phyloP scores from a whole-genome alignment of 1,140 invertebrate genomes.

The Bombus soroeensis region DNA sequence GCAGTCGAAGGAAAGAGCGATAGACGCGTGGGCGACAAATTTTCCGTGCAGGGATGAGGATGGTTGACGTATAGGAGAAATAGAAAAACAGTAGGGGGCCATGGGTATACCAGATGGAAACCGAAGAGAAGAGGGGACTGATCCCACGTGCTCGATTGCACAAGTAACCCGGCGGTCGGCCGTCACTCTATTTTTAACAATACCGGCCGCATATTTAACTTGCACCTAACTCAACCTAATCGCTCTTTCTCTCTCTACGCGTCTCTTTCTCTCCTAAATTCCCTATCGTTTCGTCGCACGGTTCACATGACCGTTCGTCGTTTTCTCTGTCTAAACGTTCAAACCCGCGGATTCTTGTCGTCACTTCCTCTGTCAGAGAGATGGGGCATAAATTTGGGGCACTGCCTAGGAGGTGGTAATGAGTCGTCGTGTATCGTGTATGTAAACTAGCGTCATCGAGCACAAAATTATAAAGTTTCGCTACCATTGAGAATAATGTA shows the following conservation, averaged over 20 bases:
- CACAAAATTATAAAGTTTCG: too few relatives aligned
- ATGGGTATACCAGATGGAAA: not conserved
- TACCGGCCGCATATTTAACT: constrained; percentile 78
- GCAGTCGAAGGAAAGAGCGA: not conserved
- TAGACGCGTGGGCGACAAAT: constrained; percentile 14
- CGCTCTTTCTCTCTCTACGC: not conserved
- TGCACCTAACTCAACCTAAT: constrained; percentile 69
- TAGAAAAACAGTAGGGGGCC: not conserved
- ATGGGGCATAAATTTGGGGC: too few relatives aligned
- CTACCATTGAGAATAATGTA: too few relatives aligned
- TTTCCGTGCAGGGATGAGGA: not conserved
- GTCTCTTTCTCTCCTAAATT: not conserved
- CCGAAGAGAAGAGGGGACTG: not conserved
- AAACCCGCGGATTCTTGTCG: too few relatives aligned
- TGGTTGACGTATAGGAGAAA: not conserved
- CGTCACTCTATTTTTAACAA: constrained; percentile 78
- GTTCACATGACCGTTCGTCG: not conserved
- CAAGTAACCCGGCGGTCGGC: constrained; percentile 71
- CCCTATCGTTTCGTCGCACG: not conserved
- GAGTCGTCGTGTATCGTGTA: too few relatives aligned
- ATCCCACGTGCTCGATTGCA: constrained; percentile 72
- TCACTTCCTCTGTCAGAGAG: too few relatives aligned
- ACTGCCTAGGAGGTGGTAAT: too few relatives aligned
- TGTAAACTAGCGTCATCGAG: too few relatives aligned
- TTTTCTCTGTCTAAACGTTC: not conserved